A percentile compares a stretch with the other conserved stretches of the same genome.
Evolutionary conservation across 2,888 invertebrate species (phyloP).

Genomic region (Calameuta filiformis): DNA sequence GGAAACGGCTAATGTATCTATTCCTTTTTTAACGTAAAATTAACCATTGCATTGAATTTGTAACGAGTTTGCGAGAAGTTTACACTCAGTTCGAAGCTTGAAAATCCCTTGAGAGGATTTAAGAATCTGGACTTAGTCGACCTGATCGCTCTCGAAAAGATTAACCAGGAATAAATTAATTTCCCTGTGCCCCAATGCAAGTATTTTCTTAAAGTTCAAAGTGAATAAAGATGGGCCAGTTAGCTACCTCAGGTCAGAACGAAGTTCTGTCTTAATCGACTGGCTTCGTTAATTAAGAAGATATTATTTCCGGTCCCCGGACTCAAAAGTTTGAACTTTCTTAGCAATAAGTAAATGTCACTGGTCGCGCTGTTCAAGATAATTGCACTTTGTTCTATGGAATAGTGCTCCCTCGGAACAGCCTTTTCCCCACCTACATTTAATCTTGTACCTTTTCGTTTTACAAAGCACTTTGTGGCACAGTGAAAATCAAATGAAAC

Average conservation of each 20-base stretch:
- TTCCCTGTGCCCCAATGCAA: neutral
- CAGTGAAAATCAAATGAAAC: neutral
- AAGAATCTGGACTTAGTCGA: neutral
- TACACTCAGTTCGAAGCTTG: neutral
- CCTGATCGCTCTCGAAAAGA: neutral
- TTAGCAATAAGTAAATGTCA: neutral
- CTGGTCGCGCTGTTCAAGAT: conserved; percentile 16
- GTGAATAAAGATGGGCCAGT: neutral
- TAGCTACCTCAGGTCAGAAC: conserved; percentile 17
- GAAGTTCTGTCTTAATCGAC: conserved; percentile 37
- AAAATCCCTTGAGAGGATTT: neutral
- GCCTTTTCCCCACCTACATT: neutral
- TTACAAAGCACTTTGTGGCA: neutral
- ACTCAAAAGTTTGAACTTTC: conserved; percentile 21
- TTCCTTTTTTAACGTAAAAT: neutral
- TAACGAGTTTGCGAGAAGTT: neutral
- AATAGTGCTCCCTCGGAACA: neutral
- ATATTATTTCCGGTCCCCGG: conserved; percentile 29
- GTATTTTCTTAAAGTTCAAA: neutral
- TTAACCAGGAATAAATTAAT: neutral
- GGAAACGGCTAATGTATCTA: neutral
- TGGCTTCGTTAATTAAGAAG: conserved; percentile 36
- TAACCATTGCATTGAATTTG: neutral
- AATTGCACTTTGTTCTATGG: conserved; percentile 36
- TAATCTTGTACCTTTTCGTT: neutral